Evolutionary conservation across 1,140 invertebrate species (phyloP).

Genomic region (Campoletis sonorensis): DNA sequence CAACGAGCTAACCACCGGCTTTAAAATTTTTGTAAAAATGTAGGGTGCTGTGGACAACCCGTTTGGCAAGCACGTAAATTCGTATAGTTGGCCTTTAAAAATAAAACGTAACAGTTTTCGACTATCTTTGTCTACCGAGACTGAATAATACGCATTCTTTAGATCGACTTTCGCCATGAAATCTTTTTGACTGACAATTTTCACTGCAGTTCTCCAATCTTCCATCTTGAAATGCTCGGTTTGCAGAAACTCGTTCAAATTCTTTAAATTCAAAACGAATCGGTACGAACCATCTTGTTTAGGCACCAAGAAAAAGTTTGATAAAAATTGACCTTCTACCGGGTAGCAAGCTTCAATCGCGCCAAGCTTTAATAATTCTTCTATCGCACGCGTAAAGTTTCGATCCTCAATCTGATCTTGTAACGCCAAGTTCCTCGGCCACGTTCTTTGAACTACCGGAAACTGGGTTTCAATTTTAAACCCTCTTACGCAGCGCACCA

Average conservation of each 20-base stretch:
- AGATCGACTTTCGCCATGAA: constrained; percentile 31
- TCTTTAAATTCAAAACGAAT: constrained; percentile 35
- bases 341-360: constrained; percentile 2
- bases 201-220: constrained; percentile 17
- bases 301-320: constrained; percentile 30
- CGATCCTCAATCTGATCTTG: not conserved
- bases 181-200: not conserved
- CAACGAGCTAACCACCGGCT: constrained; percentile 21
- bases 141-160: constrained; percentile 21
- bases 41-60: constrained; percentile 11
- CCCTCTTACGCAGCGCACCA: not conserved
- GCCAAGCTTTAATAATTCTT: not conserved
- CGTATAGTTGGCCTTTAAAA: constrained; percentile 10
- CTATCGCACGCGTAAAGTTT: not conserved
- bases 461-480: no score
- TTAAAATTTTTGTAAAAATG: constrained; percentile 33
- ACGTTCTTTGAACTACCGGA: no score
- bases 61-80: constrained; percentile 21
- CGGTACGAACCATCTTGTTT: constrained; percentile 3
- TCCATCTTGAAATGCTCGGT: constrained; percentile 33
- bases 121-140: constrained; percentile 13
- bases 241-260: not conserved
- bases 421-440: no score
- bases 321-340: constrained; percentile 16
- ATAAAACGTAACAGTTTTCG: constrained; percentile 6